phyloP scores from a whole-genome alignment of 2,113 vertebrate species.

The Nannobrachium achirus region DNA sequence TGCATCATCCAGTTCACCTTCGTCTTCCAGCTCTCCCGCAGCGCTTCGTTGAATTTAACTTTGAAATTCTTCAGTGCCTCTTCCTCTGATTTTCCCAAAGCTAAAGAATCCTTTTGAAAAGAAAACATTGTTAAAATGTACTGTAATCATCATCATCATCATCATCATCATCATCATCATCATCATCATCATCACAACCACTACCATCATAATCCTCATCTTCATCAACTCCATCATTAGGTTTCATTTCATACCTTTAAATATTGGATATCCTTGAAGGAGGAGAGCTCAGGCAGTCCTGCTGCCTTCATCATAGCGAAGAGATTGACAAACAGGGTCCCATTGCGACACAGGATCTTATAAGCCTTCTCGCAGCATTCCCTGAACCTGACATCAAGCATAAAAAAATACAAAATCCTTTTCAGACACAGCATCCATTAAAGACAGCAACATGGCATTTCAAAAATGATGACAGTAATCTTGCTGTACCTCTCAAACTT shows the following conservation, averaged over 20 bases:
- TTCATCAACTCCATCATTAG: neutral
- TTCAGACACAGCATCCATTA: neutral
- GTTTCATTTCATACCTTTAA: slow-evolving; percentile 84
- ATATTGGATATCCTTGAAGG: slow-evolving; percentile 97
- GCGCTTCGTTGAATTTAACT: slow-evolving; percentile 96
- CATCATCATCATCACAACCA: neutral
- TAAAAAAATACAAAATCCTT: neutral
- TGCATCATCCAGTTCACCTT: slow-evolving; percentile 99
- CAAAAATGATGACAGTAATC: too few species aligned
- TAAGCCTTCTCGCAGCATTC: slow-evolving; percentile 93
- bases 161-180: neutral
- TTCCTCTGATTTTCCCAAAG: slow-evolving; percentile 92
- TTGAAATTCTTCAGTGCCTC: slow-evolving; percentile 97
- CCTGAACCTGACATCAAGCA: slow-evolving; percentile 84
- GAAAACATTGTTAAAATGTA: neutral
- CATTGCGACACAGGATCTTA: slow-evolving; percentile 92
- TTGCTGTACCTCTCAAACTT: slow-evolving; percentile 92
- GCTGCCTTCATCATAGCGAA: slow-evolving; percentile 98
- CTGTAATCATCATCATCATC: slow-evolving; percentile 6
- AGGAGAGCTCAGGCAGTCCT: slow-evolving; percentile 95
- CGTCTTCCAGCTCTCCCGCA: slow-evolving; percentile 98
- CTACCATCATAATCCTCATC: neutral
- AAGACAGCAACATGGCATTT: neutral
- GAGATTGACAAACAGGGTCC: slow-evolving; percentile 94
- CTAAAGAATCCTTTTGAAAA: slow-evolving; percentile 88